phyloP scores from a whole-genome alignment of 92 coral and sea anemone genomes.

The Heliopora coerulea region DNA sequence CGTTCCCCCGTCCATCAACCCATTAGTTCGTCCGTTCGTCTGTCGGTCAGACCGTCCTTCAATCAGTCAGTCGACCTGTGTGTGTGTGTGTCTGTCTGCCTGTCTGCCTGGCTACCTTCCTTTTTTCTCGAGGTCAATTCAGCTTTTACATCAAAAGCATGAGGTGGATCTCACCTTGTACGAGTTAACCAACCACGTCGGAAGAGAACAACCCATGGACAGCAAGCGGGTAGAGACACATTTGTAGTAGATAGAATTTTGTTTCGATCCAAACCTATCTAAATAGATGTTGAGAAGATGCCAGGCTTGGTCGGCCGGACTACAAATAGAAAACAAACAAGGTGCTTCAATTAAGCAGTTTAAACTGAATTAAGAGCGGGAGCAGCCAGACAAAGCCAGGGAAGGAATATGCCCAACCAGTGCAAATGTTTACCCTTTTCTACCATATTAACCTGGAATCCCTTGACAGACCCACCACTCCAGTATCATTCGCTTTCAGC shows the following conservation, averaged over 20 bases:
- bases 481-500: constrained; percentile 34
- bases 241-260: constrained; percentile 70
- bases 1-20: not conserved
- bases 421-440: too few relatives aligned
- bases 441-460: constrained; percentile 29
- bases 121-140: not conserved
- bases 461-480: constrained; percentile 12
- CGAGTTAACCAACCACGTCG: constrained; percentile 88
- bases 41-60: not conserved
- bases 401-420: too few relatives aligned
- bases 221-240: constrained; percentile 83
- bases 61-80: not conserved
- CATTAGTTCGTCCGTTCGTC: not conserved
- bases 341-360: too few relatives aligned
- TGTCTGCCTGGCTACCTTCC: not conserved
- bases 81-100: not conserved
- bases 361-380: too few relatives aligned
- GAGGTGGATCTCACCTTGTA: constrained; percentile 62
- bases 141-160: not conserved
- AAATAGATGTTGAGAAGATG: constrained; percentile 72
- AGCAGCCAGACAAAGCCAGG: too few relatives aligned
- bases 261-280: constrained; percentile 66
- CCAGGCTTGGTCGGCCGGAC: constrained; percentile 96
- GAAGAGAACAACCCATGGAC: constrained; percentile 81
- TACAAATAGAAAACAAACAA: constrained; percentile 13